Evolutionary conservation across 2,888 invertebrate genomes (phyloP).

Genomic region (Orchesella flavescens): DNA sequence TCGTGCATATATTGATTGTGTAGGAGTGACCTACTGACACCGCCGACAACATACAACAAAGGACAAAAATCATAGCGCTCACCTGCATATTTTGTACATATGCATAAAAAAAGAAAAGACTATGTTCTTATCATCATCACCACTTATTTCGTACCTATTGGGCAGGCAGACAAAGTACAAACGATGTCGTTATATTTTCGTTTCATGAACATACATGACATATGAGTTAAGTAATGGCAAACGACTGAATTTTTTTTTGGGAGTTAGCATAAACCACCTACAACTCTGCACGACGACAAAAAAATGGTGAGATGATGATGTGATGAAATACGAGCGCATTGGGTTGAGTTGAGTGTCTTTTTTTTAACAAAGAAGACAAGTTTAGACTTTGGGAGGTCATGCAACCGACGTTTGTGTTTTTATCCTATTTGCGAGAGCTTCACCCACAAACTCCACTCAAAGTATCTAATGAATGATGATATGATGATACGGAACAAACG

Average conservation of each 20-base stretch:
- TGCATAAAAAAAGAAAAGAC: too few species aligned
- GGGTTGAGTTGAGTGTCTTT: neutral
- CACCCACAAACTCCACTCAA: conserved; percentile 4
- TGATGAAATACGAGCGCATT: conserved; percentile 1
- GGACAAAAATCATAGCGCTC: conserved; percentile 16
- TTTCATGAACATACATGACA: too few species aligned
- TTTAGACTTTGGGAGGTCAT: neutral
- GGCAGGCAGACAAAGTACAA: conserved; percentile 29
- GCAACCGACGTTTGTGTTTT: neutral
- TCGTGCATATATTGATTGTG: conserved; percentile 10
- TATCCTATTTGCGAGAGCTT: neutral
- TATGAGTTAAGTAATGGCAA: too few species aligned
- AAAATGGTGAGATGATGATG: conserved; percentile 2
- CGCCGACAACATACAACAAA: conserved; percentile 2
- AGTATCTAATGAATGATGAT: conserved; percentile 17
- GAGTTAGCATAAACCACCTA: too few species aligned
- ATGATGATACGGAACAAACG: neutral
- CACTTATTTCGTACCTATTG: neutral
- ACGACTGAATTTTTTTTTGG: too few species aligned
- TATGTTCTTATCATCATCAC: neutral
- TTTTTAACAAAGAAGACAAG: neutral
- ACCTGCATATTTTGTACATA: neutral
- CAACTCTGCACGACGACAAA: neutral
- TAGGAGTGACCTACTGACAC: conserved; percentile 63
- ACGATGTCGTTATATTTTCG: neutral